Base-by-base conservation (phyloP, 2,113 vertebrate species). In the Cavia porcellus region DNA sequence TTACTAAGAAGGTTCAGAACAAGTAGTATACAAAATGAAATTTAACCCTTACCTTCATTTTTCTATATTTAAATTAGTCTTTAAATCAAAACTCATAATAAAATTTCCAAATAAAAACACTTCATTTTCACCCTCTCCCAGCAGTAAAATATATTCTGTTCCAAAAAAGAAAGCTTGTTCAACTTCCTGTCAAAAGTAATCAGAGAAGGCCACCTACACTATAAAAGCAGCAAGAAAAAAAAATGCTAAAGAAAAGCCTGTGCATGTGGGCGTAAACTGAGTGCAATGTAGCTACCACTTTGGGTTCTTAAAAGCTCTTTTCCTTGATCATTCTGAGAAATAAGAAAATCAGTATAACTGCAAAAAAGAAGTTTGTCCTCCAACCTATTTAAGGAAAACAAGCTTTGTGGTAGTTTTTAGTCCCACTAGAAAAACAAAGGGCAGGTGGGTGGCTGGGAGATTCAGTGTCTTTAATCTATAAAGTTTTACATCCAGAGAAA, bases 161-260 rank as follows among this genome's bases (percentile, higher is more conserved):
- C 96, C 98, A 97, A 98, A 98, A 97, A 62, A 52, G 45, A 96
- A 91, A 97, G 80, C 94, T 85, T 94, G 50, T 13, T 98, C 98
- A 97, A 97, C 86, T 98, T 98, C 97, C 97, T 98, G 93, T 95
- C 90, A 98, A 98, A 97, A 97, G 98, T 98, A 98, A 98, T 97
- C 90, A 70, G 97, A 98, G 98, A 98, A 98, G 97, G 95, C 98
- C 55, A 90, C 98, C 98, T 98, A 98, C 98, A 98, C 96, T 93
- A 95, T 85, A 97, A 96, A 98, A 86, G 96, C 94, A 98, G 98
- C 96, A 96, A 98, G 96, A 94, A 96, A 97, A 84, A 84, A 95
- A 97, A 98, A 82, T 74, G 97, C 97, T 97, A 95, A 96, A 97
- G 86, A 96, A 89, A 98, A 92, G 90, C 96, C 97, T 74, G 42